Evolutionary conservation across 2,113 vertebrate species (phyloP), one percentile per base, ranked within the genome.

Genomic region (Lamprologus speciosus): DNA sequence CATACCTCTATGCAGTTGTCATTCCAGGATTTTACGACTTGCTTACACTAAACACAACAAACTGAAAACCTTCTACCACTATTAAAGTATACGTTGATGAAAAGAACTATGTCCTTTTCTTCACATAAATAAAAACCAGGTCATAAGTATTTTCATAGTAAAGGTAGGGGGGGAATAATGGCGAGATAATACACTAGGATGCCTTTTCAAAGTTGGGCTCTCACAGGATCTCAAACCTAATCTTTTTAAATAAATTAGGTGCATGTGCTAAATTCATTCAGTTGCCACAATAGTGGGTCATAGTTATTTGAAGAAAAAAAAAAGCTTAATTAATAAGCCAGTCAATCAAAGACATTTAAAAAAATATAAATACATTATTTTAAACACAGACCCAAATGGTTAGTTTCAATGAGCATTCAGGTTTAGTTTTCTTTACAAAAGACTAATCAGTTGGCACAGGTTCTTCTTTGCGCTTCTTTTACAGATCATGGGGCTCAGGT

Each of bases 401-500:
- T 65, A 16, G 17, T 55, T 82, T 92, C n/a, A 87, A 47, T 8
- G 4, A 45, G 45, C 40, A 45, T 37, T 79, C 33, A 70, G 26
- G 13, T 31, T 40, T 14, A 12, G 12, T 73, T 33, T 17, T 11
- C 21, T 80, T 16, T 53, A 50, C 4, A 53, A 80, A 83, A 80
- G 57, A 12, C 54, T n/a, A 58, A 40, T 87, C 89, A 82, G 33
- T 33, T 11, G 8, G 50, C 70, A 33, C 21, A 40, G 55, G 21
- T 11, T 58, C 42, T 50, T 87, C 55, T 33, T 8, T 81, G 35
- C 1, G 5, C 57, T 23, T 86, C 53, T 53, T 82, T 78, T 51
- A 26, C 79, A 50, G 78, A 83, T 88, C 84, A 82, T 12, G 19
- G 45, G 57, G 80, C 82, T 91, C 87, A 91, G 83, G 85, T 93